phyloP scores from a whole-genome alignment of 2,797 vertebrate species.

The Coranthus polyacanthus region DNA sequence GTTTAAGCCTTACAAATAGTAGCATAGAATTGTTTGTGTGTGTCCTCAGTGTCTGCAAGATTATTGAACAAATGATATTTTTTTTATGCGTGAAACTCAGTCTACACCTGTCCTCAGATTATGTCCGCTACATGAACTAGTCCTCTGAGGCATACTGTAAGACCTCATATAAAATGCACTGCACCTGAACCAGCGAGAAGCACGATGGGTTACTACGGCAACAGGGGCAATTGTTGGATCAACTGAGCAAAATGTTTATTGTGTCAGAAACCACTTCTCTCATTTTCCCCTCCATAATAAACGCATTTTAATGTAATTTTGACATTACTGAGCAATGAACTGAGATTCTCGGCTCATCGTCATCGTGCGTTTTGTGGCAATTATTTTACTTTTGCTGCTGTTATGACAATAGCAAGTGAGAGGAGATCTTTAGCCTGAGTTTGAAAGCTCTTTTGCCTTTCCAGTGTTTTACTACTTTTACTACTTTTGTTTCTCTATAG shows the following conservation, averaged over 20 bases:
- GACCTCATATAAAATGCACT: constrained; percentile 6
- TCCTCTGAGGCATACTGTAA: too few relatives aligned
- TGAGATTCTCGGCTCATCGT: background rate
- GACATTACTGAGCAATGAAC: background rate
- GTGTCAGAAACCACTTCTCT: background rate
- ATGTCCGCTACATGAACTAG: too few relatives aligned
- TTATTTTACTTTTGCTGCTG: too few relatives aligned
- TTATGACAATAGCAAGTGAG: background rate
- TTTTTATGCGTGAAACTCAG: too few relatives aligned
- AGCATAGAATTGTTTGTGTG: too few relatives aligned
- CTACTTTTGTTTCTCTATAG: constrained; percentile 50
- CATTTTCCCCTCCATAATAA: background rate
- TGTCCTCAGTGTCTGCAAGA: too few relatives aligned
- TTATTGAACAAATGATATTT: too few relatives aligned
- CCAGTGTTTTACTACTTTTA: background rate
- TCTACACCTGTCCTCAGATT: too few relatives aligned
- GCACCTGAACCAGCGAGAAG: constrained; percentile 38
- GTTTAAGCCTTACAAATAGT: too few relatives aligned
- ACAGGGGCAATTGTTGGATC: constrained; percentile 19
- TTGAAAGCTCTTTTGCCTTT: background rate
- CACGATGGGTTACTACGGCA: constrained; percentile 29
- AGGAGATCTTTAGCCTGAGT: background rate
- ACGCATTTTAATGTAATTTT: background rate
- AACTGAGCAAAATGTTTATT: constrained; percentile 6
- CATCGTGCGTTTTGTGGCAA: background rate